Conservation (phyloP, 1,140 invertebrate species). For the Campoletis sonorensis region DNA sequence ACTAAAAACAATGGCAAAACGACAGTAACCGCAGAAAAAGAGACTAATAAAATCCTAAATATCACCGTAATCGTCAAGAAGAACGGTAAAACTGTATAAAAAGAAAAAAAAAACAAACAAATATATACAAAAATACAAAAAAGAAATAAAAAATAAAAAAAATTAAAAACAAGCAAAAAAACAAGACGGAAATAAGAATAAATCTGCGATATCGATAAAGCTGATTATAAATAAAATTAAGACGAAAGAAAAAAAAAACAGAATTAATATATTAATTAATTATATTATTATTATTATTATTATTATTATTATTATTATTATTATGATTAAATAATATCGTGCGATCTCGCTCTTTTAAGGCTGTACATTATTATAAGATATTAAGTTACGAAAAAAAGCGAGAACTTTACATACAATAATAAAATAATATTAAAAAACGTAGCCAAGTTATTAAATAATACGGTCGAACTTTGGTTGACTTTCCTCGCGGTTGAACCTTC, state of each 20-base stretch:
- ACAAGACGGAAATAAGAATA: background rate
- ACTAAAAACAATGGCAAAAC: background rate
- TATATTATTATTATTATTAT: too few species aligned
- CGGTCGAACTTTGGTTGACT: too few species aligned
- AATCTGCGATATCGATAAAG: constrained; percentile 16
- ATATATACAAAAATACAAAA: too few species aligned
- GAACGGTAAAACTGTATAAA: constrained; percentile 19
- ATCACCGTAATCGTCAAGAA: background rate
- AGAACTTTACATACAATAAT: too few species aligned
- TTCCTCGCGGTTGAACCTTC: too few species aligned
- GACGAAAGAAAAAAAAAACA: background rate
- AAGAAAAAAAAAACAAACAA: too few species aligned
- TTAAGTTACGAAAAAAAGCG: background rate
- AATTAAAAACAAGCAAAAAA: too few species aligned
- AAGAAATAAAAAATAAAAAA: too few species aligned
- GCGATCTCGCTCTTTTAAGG: background rate
- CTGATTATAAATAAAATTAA: constrained; percentile 14
- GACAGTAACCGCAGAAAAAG: background rate
- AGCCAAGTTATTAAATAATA: too few species aligned
- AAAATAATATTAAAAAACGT: too few species aligned
- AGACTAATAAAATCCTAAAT: background rate
- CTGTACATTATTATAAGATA: background rate
- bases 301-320: too few species aligned
- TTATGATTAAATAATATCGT: too few species aligned
- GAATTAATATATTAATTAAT: background rate